Percentiles rank a stretch among this genome's conserved stretches.
Evolutionary conservation across 2,888 invertebrate genomes (phyloP).

Genomic region (Spilarctia lutea): DNA sequence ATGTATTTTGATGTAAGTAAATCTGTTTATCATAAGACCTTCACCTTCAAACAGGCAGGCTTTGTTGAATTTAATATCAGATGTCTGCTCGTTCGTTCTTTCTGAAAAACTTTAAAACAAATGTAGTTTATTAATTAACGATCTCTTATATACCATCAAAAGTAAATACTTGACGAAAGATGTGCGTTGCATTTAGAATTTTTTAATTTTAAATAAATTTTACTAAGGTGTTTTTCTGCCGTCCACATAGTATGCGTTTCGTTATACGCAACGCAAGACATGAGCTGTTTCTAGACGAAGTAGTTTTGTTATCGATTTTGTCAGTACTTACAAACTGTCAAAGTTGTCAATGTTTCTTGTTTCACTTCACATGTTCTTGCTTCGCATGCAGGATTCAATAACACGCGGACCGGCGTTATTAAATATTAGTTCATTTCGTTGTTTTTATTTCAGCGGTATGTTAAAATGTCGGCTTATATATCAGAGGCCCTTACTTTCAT

Average conservation of each 20-base stretch:
- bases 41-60: too few species aligned
- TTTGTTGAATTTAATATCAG: too few species aligned
- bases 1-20: too few species aligned
- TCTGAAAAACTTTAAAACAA: too few species aligned
- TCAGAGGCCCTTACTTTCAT: slow-evolving; percentile 56
- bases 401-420: slow-evolving; percentile 53
- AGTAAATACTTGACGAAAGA: too few species aligned
- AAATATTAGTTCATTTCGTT: slow-evolving; percentile 13
- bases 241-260: background rate
- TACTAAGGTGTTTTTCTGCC: too few species aligned
- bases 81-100: too few species aligned
- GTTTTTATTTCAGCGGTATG: slow-evolving; percentile 38
- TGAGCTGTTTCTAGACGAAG: background rate
- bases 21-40: too few species aligned
- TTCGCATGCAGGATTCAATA: slow-evolving; percentile 14
- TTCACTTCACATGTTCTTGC: slow-evolving; percentile 30
- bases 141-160: too few species aligned
- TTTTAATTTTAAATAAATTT: too few species aligned
- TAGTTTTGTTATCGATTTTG: background rate
- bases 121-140: too few species aligned
- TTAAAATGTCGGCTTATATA: slow-evolving; percentile 57
- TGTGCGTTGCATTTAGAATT: too few species aligned
- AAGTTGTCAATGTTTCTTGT: slow-evolving; percentile 31
- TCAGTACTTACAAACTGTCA: slow-evolving; percentile 21
- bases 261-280: background rate